Conservation (phyloP, 2,888 invertebrate genomes). For the Ophion obscuratus region DNA sequence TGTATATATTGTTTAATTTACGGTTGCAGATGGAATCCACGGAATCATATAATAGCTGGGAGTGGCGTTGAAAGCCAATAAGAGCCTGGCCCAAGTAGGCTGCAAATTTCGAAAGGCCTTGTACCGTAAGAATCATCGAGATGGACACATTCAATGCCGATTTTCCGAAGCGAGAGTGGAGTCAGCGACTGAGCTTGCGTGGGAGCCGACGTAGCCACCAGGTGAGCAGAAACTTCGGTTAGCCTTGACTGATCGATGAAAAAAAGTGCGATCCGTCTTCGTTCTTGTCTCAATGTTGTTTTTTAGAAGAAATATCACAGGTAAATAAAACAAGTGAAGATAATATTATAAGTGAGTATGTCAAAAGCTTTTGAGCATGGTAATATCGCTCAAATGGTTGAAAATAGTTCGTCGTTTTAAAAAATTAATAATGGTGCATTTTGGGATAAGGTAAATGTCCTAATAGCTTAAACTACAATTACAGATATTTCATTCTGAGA, state of each 20-base stretch:
- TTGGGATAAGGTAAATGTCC: too few species aligned
- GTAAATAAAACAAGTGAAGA: neutral
- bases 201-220: constrained; percentile 88
- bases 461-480: too few species aligned
- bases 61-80: constrained; percentile 43
- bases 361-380: neutral
- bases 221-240: constrained; percentile 80
- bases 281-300: neutral
- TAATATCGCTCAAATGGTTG: neutral
- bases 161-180: constrained; percentile 89
- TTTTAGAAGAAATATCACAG: neutral
- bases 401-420: neutral
- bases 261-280: neutral
- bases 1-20: constrained; percentile 17
- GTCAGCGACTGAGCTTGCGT: constrained; percentile 89
- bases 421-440: neutral
- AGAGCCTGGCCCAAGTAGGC: constrained; percentile 52
- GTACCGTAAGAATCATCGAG: constrained; percentile 30
- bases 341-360: neutral
- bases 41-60: constrained; percentile 61
- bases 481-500: too few species aligned
- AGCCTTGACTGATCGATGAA: neutral
- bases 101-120: constrained; percentile 13
- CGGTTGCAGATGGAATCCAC: constrained; percentile 50
- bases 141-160: constrained; percentile 87